Percentiles rank a stretch among this genome's conserved stretches.
These are phyloP conservation scores for Bovichtus diacanthus DNA, from an alignment of 2,797 vertebrate species.

Conservation along the genomic window DNA sequence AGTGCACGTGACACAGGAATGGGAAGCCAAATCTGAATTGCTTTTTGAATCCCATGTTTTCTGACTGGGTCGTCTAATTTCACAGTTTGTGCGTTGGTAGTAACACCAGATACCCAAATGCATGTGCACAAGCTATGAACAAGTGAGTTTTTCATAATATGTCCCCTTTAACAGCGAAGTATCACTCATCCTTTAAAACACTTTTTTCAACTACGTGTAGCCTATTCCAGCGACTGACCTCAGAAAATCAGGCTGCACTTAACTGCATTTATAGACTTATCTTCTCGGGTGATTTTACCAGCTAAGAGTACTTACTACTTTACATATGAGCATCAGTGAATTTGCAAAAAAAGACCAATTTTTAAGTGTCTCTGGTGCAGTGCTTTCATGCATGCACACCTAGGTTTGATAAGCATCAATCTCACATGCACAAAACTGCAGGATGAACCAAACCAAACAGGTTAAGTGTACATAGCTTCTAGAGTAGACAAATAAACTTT, in stretches of 20 bases:
- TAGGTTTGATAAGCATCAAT: not conserved
- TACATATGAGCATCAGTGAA: not conserved
- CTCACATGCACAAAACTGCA: conserved; percentile 9
- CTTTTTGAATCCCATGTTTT: no score
- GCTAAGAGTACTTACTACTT: conserved; percentile 7
- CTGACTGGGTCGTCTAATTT: no score
- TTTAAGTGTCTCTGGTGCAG: not conserved
- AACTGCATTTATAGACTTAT: conserved; percentile 14
- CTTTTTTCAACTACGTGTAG: conserved; percentile 5
- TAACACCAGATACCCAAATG: no score
- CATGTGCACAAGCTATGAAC: no score
- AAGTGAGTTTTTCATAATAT: no score
- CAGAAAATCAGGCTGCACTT: conserved; percentile 17
- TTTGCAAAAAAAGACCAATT: not conserved
- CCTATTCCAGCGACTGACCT: conserved; percentile 25
- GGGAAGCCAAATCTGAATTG: no score
- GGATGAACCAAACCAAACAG: conserved; percentile 8
- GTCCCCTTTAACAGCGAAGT: not conserved
- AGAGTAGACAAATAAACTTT: conserved; percentile 12
- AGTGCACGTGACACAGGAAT: no score
- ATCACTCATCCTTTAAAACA: conserved; percentile 2
- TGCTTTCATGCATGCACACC: conserved; percentile 5
- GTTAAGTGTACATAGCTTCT: conserved; percentile 5
- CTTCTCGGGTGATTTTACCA: conserved; percentile 14
- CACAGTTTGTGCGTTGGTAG: no score